These are phyloP conservation scores for Crenichthys baileyi DNA, from an alignment of 2,797 vertebrate genomes.

Conservation along the genomic window DNA sequence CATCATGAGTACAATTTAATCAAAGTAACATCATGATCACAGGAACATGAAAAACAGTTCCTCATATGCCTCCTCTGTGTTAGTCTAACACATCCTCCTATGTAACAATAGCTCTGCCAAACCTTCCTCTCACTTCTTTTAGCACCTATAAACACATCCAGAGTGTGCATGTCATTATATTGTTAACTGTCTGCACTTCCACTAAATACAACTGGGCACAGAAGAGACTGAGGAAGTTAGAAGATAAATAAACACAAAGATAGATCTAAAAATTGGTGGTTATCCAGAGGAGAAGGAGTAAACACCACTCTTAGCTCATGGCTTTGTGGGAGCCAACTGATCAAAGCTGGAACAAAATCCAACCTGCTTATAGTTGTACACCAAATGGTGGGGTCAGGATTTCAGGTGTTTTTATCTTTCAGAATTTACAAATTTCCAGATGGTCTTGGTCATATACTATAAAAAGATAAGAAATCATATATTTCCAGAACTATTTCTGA, in stretches of 20 bases:
- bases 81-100: slow-evolving; percentile 33
- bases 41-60: slow-evolving; percentile 9
- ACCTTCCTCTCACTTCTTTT: slow-evolving; percentile 38
- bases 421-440: background rate
- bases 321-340: slow-evolving; percentile 27
- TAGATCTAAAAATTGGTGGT: slow-evolving; percentile 17
- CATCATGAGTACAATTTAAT: slow-evolving; percentile 10
- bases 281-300: slow-evolving; percentile 18
- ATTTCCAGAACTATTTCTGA: background rate
- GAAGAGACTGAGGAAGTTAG: slow-evolving; percentile 31
- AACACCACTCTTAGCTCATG: slow-evolving; percentile 42
- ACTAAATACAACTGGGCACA: slow-evolving; percentile 32
- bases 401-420: background rate
- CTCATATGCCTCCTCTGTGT: slow-evolving; percentile 28
- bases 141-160: slow-evolving; percentile 39
- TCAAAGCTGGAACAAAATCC: slow-evolving; percentile 23
- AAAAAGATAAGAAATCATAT: too few species aligned
- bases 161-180: slow-evolving; percentile 29
- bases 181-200: slow-evolving; percentile 41
- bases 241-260: slow-evolving; percentile 36
- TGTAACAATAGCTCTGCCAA: slow-evolving; percentile 36
- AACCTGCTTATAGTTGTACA: background rate
- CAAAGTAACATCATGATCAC: slow-evolving; percentile 16
- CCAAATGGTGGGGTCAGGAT: background rate
- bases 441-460: background rate